Evolutionary conservation across 92 coral and sea anemone genomes (phyloP).

Genomic region (Blastomussa wellsi): DNA sequence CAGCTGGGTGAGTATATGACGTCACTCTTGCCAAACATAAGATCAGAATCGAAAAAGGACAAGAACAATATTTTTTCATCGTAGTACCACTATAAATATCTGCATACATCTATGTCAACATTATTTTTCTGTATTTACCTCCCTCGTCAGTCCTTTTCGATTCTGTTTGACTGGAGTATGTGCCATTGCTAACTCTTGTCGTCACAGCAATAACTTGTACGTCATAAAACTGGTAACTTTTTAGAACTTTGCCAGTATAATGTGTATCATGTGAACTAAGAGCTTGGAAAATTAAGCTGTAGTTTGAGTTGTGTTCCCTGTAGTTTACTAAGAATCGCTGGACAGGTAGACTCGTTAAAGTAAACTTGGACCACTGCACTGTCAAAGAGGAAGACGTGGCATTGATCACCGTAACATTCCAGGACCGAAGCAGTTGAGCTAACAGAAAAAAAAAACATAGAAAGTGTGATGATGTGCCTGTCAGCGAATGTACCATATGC

Average conservation of each 20-base stretch:
- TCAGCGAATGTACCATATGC: neutral
- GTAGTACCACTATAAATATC: too few relatives aligned
- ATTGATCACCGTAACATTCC: neutral
- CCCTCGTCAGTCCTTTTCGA: slow-evolving; percentile 1
- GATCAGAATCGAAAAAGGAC: too few relatives aligned
- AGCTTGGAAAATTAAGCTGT: slow-evolving; percentile 5
- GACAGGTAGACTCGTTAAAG: neutral
- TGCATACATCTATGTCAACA: too few relatives aligned
- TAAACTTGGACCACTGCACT: slow-evolving; percentile 15
- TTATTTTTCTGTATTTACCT: neutral
- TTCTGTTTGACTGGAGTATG: neutral
- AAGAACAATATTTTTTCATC: too few relatives aligned
- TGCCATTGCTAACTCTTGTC: neutral
- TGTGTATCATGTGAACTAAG: neutral
- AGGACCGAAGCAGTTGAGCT: slow-evolving; percentile 3
- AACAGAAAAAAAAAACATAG: neutral
- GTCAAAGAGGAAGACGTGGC: neutral
- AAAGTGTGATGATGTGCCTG: neutral
- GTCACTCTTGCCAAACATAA: too few relatives aligned
- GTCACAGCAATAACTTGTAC: slow-evolving; percentile 14
- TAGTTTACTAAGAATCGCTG: slow-evolving; percentile 10
- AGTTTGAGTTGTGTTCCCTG: neutral
- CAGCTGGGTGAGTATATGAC: too few relatives aligned
- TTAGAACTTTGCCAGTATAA: neutral
- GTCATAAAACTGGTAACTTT: slow-evolving; percentile 1